phyloP scores from a whole-genome alignment of 2,888 invertebrate species.

The Pecten maximus region DNA sequence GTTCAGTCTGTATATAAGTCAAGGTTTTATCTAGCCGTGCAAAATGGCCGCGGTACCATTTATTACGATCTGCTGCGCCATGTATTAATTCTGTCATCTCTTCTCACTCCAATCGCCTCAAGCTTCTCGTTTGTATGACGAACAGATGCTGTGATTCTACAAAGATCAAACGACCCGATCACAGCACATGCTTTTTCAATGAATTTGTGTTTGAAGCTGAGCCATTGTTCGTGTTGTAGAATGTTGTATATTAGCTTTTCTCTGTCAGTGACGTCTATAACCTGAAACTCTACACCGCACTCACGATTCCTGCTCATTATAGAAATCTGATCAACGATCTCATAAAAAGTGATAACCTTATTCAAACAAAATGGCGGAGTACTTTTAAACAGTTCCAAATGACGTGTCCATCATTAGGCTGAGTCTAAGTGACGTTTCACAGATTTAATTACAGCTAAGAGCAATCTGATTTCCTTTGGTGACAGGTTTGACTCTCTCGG shows the following conservation, averaged over 20 bases:
- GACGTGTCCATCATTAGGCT: background rate
- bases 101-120: background rate
- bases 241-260: background rate
- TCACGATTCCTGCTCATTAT: background rate
- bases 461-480: constrained; percentile 13
- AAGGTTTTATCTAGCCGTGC: background rate
- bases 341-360: background rate
- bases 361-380: constrained; percentile 25
- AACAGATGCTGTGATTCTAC: background rate
- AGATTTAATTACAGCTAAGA: constrained; percentile 28
- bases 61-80: background rate
- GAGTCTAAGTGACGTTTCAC: constrained; percentile 4
- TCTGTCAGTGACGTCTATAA: background rate
- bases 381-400: background rate
- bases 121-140: background rate
- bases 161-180: background rate
- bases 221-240: background rate
- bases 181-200: background rate
- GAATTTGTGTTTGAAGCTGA: background rate
- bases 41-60: background rate
- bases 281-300: background rate
- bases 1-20: background rate
- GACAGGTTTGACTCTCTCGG: background rate
- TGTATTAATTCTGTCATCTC: background rate
- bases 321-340: background rate